Evolutionary conservation across 2,888 invertebrate genomes (phyloP).

Genomic region (Myopa tessellatipennis): DNA sequence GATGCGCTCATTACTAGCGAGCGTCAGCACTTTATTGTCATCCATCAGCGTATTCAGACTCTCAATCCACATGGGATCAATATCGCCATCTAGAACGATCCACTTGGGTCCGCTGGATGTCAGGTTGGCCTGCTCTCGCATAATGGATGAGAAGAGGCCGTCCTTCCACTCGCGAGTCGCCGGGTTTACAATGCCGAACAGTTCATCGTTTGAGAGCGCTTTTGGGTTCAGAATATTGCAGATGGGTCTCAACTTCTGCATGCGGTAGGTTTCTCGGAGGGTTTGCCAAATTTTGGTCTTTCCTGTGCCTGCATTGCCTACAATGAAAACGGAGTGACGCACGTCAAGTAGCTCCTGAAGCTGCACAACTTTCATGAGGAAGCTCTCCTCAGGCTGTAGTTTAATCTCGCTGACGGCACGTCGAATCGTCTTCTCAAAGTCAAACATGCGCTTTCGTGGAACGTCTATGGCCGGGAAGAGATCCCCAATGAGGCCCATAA

Average conservation of each 20-base stretch:
- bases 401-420: conserved; percentile 85
- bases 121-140: conserved; percentile 94
- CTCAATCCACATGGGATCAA: conserved; percentile 87
- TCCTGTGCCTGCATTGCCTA: conserved; percentile 90
- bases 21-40: conserved; percentile 93
- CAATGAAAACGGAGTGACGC: conserved; percentile 92
- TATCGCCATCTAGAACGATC: conserved; percentile 96
- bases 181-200: conserved; percentile 94
- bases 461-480: conserved; percentile 93
- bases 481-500: conserved; percentile 95
- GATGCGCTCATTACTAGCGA: conserved; percentile 95
- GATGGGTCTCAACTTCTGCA: conserved; percentile 77
- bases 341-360: conserved; percentile 93
- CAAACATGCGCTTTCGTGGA: conserved; percentile 86
- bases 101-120: conserved; percentile 87
- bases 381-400: conserved; percentile 91
- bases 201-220: conserved; percentile 92
- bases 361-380: conserved; percentile 89
- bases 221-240: conserved; percentile 94
- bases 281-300: conserved; percentile 96
- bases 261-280: conserved; percentile 79
- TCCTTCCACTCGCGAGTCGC: conserved; percentile 93
- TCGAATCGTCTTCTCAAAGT: conserved; percentile 85
- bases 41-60: conserved; percentile 97
- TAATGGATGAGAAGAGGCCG: conserved; percentile 91